Percentiles rank a stretch among this genome's conserved stretches.
Evolutionary conservation across 1,140 invertebrate genomes (phyloP).

Genomic region (Rhopalosiphum maidis): DNA sequence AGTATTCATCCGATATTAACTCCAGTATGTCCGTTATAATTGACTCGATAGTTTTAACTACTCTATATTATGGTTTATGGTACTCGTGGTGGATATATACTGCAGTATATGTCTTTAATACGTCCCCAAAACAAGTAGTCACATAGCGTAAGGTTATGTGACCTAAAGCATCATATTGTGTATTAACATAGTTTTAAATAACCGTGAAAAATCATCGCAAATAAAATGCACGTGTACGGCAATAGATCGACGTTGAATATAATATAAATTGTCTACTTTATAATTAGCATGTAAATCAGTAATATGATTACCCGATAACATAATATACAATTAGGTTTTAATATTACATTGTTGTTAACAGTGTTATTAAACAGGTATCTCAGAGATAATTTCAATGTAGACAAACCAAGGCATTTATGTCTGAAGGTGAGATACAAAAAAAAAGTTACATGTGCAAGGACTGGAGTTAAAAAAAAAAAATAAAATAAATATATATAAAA

Average conservation of each 20-base stretch:
- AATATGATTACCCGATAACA: not conserved
- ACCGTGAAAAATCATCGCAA: not conserved
- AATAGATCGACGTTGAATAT: not conserved
- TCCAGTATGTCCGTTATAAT: too few species aligned
- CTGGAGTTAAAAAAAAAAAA: not conserved
- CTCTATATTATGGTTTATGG: too few species aligned
- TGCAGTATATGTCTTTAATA: not conserved
- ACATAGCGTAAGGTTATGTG: not conserved
- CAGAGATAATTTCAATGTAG: not conserved
- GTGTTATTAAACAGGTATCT: not conserved
- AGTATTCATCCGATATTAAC: too few species aligned
- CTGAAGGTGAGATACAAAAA: not conserved
- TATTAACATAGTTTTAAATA: not conserved
- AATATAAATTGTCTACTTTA: not conserved
- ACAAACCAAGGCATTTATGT: slow-evolving; percentile 14
- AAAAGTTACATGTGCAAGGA: slow-evolving; percentile 31
- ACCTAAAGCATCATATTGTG: not conserved
- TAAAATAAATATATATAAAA: slow-evolving; percentile 25
- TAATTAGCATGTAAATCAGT: not conserved
- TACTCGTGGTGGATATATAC: not conserved
- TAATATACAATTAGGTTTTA: not conserved
- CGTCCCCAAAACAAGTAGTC: not conserved
- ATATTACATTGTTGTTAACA: not conserved
- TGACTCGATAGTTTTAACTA: too few species aligned
- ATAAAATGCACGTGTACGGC: not conserved